A percentile compares a stretch with the other conserved stretches of the same genome.
Evolutionary conservation across 2,113 vertebrate species (phyloP).

Genomic region (Chionis minor): DNA sequence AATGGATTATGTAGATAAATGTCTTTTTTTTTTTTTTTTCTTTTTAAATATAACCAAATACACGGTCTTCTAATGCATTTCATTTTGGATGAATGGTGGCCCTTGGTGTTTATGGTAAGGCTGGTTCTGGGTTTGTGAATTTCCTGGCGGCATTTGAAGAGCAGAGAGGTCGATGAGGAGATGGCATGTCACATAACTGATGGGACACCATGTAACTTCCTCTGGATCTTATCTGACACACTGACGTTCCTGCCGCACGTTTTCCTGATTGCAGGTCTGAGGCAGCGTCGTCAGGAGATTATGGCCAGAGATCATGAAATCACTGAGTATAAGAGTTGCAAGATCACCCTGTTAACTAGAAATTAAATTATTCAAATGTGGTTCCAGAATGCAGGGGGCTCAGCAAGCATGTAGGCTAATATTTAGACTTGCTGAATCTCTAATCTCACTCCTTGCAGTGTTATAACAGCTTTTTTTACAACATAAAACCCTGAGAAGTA

Average conservation of each 20-base stretch:
- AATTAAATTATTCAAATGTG: conserved; percentile 20
- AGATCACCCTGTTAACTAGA: conserved; percentile 11
- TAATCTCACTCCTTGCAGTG: background rate
- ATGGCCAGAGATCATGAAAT: background rate
- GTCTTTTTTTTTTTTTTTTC: background rate
- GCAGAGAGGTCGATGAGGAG: background rate
- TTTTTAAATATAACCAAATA: background rate
- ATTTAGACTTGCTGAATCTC: conserved; percentile 31
- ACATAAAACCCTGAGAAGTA: background rate
- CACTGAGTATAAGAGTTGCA: background rate
- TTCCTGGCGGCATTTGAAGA: background rate
- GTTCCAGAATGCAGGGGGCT: conserved; percentile 2
- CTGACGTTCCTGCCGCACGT: fast-evolving
- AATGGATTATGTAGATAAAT: conserved; percentile 33
- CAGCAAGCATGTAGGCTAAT: conserved; percentile 32
- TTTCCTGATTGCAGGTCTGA: background rate
- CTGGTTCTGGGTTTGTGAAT: background rate
- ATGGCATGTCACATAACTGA: background rate
- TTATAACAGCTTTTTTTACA: background rate
- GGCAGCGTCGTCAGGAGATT: background rate
- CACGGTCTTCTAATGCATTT: conserved; percentile 22
- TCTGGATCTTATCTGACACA: background rate
- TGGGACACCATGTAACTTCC: background rate
- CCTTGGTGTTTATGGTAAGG: background rate
- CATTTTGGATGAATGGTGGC: conserved; percentile 12